Percentiles rank a stretch among this genome's conserved stretches.
phyloP scores from a whole-genome alignment of 2,113 vertebrate species.

The Cryptotis parvus region DNA sequence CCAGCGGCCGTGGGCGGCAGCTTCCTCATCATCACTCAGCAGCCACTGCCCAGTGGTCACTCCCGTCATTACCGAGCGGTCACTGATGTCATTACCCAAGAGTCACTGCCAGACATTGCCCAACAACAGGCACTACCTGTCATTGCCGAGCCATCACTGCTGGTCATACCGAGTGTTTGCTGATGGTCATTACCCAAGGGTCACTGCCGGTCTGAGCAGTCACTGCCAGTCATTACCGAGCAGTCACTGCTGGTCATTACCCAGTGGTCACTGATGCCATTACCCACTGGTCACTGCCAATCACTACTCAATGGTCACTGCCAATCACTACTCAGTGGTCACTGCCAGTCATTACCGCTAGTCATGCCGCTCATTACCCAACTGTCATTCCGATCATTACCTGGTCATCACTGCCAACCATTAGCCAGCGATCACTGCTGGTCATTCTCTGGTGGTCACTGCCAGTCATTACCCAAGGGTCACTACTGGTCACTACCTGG shows the following conservation, averaged over 20 bases:
- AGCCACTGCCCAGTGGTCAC: background rate
- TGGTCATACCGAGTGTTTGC: no score
- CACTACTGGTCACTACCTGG: background rate
- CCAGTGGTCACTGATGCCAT: no score
- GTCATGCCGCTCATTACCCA: no score
- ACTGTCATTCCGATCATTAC: background rate
- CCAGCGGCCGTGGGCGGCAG: accelerated
- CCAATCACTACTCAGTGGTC: background rate
- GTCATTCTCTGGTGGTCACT: no score
- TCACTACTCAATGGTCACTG: background rate
- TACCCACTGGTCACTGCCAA: no score
- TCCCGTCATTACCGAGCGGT: background rate
- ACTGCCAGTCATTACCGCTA: no score
- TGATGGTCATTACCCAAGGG: no score
- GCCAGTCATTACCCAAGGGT: background rate
- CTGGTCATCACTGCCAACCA: background rate
- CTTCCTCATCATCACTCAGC: no score
- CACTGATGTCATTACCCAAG: background rate
- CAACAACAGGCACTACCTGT: no score
- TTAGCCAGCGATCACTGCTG: background rate
- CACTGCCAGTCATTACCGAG: no score
- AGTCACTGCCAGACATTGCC: background rate
- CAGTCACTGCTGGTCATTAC: no score
- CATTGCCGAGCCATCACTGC: background rate
- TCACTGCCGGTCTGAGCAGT: background rate